A percentile compares a stretch with the other conserved stretches of the same genome.
These are phyloP conservation scores for Rhagologus leucostigma DNA, from an alignment of 2,113 vertebrate species.

Conservation along the genomic window DNA sequence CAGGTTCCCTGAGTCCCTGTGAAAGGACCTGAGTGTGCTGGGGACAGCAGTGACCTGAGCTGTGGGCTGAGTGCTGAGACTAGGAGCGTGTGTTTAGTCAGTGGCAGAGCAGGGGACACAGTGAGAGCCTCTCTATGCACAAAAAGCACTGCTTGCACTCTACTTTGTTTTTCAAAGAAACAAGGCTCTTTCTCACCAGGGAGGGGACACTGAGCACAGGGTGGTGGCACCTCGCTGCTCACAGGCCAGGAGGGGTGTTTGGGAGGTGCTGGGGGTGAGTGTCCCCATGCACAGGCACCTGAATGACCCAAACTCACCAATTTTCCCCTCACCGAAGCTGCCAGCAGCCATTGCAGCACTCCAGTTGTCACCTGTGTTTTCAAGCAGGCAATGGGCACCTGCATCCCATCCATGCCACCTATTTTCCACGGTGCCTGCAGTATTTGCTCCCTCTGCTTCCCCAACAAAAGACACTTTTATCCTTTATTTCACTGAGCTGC, in stretches of 20 bases:
- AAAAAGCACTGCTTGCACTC: neutral
- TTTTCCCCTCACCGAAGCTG: neutral
- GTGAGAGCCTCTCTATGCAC: neutral
- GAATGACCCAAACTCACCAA: neutral
- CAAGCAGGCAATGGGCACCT: neutral
- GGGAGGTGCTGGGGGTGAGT: neutral
- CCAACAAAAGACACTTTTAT: neutral
- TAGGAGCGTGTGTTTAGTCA: rapidly evolving
- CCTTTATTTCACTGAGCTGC: neutral
- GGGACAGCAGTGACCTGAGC: neutral
- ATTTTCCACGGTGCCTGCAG: neutral
- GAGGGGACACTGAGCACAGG: neutral
- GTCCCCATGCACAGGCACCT: neutral
- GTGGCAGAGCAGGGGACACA: neutral
- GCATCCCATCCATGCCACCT: neutral
- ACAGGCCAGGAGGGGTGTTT: neutral
- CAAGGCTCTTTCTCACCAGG: neutral
- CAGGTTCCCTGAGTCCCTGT: neutral
- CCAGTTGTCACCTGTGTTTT: neutral
- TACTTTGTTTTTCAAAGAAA: neutral
- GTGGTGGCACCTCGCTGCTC: neutral
- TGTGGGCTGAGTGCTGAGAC: neutral
- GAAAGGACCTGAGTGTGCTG: neutral
- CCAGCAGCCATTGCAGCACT: rapidly evolving
- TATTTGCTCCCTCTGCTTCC: neutral